Percentiles rank a stretch among this genome's conserved stretches.
phyloP scores from a whole-genome alignment of 1,140 invertebrate genomes.

The Vanessa atalanta region DNA sequence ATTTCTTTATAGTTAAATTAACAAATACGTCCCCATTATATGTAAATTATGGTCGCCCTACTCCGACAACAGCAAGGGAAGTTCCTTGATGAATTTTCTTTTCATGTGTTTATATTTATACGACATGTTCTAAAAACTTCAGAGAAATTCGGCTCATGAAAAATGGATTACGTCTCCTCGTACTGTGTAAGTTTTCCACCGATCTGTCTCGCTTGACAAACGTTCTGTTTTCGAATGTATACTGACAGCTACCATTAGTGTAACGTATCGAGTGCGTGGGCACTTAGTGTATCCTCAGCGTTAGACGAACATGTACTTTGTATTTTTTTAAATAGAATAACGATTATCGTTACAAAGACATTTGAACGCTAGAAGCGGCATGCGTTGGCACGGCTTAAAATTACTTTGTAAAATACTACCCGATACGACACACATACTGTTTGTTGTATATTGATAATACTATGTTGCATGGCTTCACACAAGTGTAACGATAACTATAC shows the following conservation, averaged over 20 bases:
- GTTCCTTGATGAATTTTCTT: slow-evolving; percentile 37
- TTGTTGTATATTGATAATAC: too few species aligned
- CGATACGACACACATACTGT: too few species aligned
- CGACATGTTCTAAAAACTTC: slow-evolving; percentile 33
- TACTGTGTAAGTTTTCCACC: slow-evolving; percentile 18
- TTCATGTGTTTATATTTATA: slow-evolving; percentile 36
- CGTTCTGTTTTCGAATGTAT: slow-evolving; percentile 14
- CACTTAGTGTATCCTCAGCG: not conserved
- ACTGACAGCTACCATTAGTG: slow-evolving; percentile 21
- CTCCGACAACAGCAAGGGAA: slow-evolving; percentile 12
- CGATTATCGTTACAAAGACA: too few species aligned
- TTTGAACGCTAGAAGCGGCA: too few species aligned
- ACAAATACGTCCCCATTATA: too few species aligned
- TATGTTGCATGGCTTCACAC: too few species aligned
- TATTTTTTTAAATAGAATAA: not conserved
- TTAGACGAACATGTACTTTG: not conserved
- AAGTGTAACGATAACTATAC: too few species aligned
- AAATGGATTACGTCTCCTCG: slow-evolving; percentile 33
- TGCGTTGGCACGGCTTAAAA: too few species aligned
- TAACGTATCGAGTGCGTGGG: slow-evolving; percentile 11
- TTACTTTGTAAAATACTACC: too few species aligned
- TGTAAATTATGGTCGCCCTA: not conserved
- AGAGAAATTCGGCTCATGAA: slow-evolving; percentile 33
- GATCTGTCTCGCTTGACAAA: slow-evolving; percentile 22
- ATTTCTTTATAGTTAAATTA: too few species aligned